phyloP scores from a whole-genome alignment of 2,113 vertebrate species.

The Polypterus bichir region DNA sequence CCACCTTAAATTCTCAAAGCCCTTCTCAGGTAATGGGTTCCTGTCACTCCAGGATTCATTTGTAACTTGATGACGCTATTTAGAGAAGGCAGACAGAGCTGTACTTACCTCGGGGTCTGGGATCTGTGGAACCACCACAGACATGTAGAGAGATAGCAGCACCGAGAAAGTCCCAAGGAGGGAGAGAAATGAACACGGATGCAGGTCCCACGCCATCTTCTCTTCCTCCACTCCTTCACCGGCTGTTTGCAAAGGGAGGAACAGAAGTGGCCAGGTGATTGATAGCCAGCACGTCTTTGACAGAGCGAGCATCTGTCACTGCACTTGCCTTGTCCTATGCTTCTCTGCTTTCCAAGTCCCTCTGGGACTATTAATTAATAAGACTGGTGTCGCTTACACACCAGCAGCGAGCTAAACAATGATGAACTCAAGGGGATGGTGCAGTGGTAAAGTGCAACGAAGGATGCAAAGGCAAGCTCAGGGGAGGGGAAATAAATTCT shows the following conservation, averaged over 20 bases:
- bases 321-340: conserved; percentile 7
- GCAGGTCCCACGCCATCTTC: conserved; percentile 44
- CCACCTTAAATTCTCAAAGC: too few relatives aligned
- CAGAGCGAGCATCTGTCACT: conserved; percentile 19
- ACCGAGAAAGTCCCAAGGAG: conserved; percentile 36
- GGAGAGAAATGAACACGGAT: conserved; percentile 29
- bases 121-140: conserved; percentile 45
- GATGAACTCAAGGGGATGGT: too few relatives aligned
- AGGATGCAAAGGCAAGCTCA: too few relatives aligned
- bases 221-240: conserved; percentile 21
- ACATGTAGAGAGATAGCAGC: conserved; percentile 45
- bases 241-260: conserved; percentile 27
- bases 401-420: too few relatives aligned
- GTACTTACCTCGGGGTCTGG: conserved; percentile 60
- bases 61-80: conserved; percentile 12
- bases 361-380: conserved; percentile 50
- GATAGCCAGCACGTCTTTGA: conserved; percentile 28
- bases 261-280: conserved; percentile 45
- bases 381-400: conserved; percentile 54
- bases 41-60: conserved; percentile 1
- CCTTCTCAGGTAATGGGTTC: not conserved
- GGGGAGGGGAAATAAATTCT: too few relatives aligned
- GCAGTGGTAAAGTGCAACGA: too few relatives aligned
- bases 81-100: conserved; percentile 15
- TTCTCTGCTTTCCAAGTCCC: not conserved